Evolutionary conservation across 2,888 invertebrate species (phyloP).

Genomic region (Coleophora flavipennella): DNA sequence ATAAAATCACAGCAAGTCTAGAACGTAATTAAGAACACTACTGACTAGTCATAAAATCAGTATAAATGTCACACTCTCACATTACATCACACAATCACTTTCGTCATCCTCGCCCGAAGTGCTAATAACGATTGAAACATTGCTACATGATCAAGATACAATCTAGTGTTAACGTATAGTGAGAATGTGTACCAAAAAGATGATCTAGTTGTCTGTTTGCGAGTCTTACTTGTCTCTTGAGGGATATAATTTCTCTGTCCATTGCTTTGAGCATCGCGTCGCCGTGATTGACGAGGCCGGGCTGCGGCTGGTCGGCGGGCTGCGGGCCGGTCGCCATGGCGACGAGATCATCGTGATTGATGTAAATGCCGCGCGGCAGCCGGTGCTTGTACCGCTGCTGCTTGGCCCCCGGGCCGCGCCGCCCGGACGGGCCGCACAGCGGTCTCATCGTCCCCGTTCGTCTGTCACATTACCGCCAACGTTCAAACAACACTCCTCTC

Average conservation of each 20-base stretch:
- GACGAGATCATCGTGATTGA: slow-evolving; percentile 97
- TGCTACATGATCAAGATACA: neutral
- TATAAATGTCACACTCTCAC: slow-evolving; percentile 49
- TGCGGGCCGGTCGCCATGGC: slow-evolving; percentile 87
- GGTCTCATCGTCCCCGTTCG: slow-evolving; percentile 86
- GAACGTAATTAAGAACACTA: slow-evolving; percentile 28
- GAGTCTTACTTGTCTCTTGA: slow-evolving; percentile 94
- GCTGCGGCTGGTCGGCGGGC: slow-evolving; percentile 67
- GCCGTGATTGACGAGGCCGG: slow-evolving; percentile 75
- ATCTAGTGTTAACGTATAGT: slow-evolving; percentile 36
- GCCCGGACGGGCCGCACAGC: slow-evolving; percentile 79
- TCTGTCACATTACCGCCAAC: slow-evolving; percentile 72
- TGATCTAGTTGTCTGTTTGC: slow-evolving; percentile 40
- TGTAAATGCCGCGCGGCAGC: slow-evolving; percentile 96
- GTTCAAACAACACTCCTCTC: slow-evolving; percentile 40
- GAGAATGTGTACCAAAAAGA: slow-evolving; percentile 49
- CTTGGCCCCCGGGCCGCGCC: slow-evolving; percentile 69
- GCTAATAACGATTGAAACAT: no score
- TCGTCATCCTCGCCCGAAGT: slow-evolving; percentile 15
- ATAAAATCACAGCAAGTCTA: slow-evolving; percentile 35
- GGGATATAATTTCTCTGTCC: slow-evolving; percentile 94
- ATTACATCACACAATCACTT: slow-evolving; percentile 40
- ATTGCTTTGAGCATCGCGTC: slow-evolving; percentile 91
- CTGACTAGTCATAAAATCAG: slow-evolving; percentile 23
- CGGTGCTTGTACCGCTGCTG: slow-evolving; percentile 81